These are phyloP conservation scores for Vireo griseus DNA, from an alignment of 2,797 vertebrate genomes.

Conservation along the genomic window DNA sequence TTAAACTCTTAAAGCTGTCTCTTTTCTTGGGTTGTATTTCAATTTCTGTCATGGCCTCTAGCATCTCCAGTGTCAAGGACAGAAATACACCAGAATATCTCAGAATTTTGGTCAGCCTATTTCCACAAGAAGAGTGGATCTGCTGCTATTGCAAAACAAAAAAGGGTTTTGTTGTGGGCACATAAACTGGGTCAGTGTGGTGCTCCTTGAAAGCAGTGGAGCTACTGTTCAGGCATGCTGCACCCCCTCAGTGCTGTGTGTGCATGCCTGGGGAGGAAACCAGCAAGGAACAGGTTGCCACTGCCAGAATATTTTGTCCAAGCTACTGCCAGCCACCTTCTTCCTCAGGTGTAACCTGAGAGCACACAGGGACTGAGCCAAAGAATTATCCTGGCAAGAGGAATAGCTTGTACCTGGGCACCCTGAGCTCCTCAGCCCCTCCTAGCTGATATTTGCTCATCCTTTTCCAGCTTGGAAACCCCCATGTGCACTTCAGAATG, in stretches of 20 bases:
- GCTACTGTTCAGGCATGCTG: neutral
- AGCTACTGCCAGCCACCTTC: neutral
- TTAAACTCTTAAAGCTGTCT: neutral
- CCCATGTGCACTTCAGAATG: neutral
- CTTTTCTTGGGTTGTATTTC: neutral
- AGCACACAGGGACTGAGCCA: neutral
- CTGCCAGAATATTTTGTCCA: neutral
- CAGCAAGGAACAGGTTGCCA: neutral
- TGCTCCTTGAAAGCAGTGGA: neutral
- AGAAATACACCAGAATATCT: neutral
- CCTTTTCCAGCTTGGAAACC: neutral
- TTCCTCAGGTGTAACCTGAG: neutral
- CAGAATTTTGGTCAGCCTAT: neutral
- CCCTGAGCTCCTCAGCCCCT: neutral
- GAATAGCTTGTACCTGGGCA: neutral
- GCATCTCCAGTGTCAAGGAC: neutral
- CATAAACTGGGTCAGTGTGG: rapidly evolving
- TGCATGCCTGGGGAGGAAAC: rapidly evolving
- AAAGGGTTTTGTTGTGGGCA: rapidly evolving
- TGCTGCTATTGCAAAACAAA: neutral
- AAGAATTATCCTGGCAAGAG: neutral
- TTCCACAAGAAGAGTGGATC: neutral
- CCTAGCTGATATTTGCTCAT: neutral
- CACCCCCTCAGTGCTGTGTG: neutral
- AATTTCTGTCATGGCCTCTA: neutral